phyloP scores from a whole-genome alignment of 2,888 invertebrate species.

The Patella depressa region DNA sequence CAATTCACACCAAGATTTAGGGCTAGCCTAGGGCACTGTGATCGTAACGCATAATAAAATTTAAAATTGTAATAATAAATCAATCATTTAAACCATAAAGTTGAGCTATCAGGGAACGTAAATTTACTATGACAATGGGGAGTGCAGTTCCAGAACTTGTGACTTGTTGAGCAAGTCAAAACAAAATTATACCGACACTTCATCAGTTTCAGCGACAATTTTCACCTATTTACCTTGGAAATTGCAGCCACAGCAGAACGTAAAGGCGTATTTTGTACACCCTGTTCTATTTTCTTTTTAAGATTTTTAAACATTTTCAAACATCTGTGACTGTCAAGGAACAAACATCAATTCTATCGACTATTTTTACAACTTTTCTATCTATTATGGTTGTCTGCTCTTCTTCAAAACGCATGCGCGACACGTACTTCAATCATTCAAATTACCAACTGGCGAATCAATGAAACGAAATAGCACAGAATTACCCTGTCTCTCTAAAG shows the following conservation, averaged over 20 bases:
- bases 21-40: not conserved
- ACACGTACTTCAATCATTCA: not conserved
- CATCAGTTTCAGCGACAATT: not conserved
- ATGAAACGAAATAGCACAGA: no score
- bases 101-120: not conserved
- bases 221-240: conserved; percentile 30
- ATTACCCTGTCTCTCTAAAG: no score
- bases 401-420: conserved; percentile 2
- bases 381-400: conserved; percentile 7
- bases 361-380: not conserved
- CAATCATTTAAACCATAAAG: conserved; percentile 1
- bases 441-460: not conserved
- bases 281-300: conserved; percentile 62
- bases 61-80: not conserved
- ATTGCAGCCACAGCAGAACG: conserved; percentile 53
- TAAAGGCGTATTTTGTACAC: conserved; percentile 56
- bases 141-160: not conserved
- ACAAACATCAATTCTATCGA: conserved; percentile 13
- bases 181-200: not conserved
- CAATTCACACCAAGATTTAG: no score
- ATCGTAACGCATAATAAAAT: not conserved
- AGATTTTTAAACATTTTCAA: conserved; percentile 60
- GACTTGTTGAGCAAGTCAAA: conserved; percentile 17
- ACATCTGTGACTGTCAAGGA: conserved; percentile 2
- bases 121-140: not conserved